A percentile compares a stretch with the other conserved stretches of the same genome.
Evolutionary conservation across 2,888 invertebrate species (phyloP).

Genomic region (Ectobius pallidus): DNA sequence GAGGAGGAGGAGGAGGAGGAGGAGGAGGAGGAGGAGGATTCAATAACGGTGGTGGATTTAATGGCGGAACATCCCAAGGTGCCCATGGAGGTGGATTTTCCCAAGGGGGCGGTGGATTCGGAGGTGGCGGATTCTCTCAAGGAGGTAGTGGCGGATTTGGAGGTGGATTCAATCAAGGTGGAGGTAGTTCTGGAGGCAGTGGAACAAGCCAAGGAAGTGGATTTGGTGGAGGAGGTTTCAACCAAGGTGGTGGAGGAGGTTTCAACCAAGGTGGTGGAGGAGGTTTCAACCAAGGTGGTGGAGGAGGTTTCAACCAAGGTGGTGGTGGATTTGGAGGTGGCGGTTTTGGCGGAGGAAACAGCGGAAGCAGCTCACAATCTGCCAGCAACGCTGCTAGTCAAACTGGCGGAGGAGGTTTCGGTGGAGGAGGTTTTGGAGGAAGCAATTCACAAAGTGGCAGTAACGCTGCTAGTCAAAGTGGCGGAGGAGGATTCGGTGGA

Average conservation of each 20-base stretch:
- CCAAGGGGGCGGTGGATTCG: neutral
- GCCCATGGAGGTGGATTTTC: neutral
- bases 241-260: neutral
- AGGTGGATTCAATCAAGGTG: neutral
- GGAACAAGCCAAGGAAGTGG: too few relatives aligned
- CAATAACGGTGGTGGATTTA: neutral
- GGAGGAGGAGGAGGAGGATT: too few relatives aligned
- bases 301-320: neutral
- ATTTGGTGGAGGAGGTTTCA: too few relatives aligned
- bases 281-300: neutral
- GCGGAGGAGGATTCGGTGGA: neutral
- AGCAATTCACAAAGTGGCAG: too few relatives aligned
- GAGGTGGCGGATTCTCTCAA: neutral
- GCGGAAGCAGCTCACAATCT: neutral
- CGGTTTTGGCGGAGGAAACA: neutral
- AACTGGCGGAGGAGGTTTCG: neutral
- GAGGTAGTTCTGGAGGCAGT: neutral
- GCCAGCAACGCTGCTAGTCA: neutral
- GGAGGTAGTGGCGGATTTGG: too few relatives aligned
- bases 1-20: too few relatives aligned
- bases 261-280: neutral
- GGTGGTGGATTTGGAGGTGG: slow-evolving; percentile 1
- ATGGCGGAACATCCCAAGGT: neutral
- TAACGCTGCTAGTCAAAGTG: too few relatives aligned
- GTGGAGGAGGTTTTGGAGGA: neutral